A percentile compares a stretch with the other conserved stretches of the same genome.
phyloP scores from a whole-genome alignment of 2,113 vertebrate species.

The Megalops atlanticus region DNA sequence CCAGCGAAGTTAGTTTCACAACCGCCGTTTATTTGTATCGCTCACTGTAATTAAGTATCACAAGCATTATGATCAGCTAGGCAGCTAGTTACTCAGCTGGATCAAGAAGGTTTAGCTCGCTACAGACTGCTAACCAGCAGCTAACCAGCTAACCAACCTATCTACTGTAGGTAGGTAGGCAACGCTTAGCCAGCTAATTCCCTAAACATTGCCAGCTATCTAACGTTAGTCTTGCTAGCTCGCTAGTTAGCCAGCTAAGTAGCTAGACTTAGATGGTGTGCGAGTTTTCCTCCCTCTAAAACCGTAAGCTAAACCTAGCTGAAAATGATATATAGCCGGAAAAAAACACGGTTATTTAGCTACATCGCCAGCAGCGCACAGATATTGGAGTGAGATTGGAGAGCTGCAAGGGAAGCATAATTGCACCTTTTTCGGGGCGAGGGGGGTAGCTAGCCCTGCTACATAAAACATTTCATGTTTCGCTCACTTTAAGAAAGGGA shows the following conservation, averaged over 20 bases:
- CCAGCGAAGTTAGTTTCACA: neutral
- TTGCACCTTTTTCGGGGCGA: slow-evolving; percentile 70
- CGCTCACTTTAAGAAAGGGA: slow-evolving; percentile 59
- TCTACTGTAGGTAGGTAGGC: neutral
- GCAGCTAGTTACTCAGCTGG: slow-evolving; percentile 31
- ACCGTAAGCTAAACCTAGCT: slow-evolving; percentile 22
- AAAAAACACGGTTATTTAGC: slow-evolving; percentile 51
- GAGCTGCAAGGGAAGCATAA: slow-evolving; percentile 71
- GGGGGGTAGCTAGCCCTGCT: slow-evolving; percentile 37
- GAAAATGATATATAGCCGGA: slow-evolving; percentile 17
- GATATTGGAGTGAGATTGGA: slow-evolving; percentile 31
- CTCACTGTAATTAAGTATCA: slow-evolving; percentile 15
- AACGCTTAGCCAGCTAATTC: slow-evolving; percentile 20
- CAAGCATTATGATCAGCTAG: slow-evolving; percentile 1
- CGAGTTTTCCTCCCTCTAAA: neutral
- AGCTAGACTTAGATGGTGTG: neutral
- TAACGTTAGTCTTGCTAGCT: neutral
- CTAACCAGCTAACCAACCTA: too few species aligned
- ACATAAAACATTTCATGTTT: slow-evolving; percentile 46
- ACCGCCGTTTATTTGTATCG: neutral
- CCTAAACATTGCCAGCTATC: neutral
- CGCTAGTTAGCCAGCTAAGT: neutral
- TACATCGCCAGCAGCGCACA: slow-evolving; percentile 61
- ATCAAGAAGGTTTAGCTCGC: too few species aligned
- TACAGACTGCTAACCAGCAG: too few species aligned